Evolutionary conservation across 2,797 vertebrate species (phyloP).

Genomic region (Lithobates pipiens): DNA sequence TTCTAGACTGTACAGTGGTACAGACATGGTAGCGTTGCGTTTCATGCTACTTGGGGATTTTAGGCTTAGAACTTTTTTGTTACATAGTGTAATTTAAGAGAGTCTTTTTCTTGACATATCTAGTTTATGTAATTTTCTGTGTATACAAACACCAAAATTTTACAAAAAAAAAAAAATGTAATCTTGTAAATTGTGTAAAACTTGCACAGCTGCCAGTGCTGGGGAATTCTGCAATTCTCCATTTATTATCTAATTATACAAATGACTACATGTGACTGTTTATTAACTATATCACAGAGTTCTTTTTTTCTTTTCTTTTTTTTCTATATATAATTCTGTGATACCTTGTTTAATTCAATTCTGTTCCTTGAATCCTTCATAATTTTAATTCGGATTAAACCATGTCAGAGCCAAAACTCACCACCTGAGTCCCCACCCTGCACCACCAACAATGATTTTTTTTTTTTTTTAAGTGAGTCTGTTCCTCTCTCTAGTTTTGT

Average conservation of each 20-base stretch:
- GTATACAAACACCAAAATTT: slow-evolving; percentile 81
- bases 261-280: slow-evolving; percentile 81
- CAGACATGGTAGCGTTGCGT: slow-evolving; percentile 68
- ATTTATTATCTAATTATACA: slow-evolving; percentile 76
- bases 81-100: slow-evolving; percentile 81
- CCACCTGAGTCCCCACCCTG: slow-evolving; percentile 67
- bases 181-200: slow-evolving; percentile 85
- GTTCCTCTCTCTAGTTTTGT: slow-evolving; percentile 86
- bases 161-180: slow-evolving; percentile 64
- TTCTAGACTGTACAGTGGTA: slow-evolving; percentile 58
- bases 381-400: slow-evolving; percentile 77
- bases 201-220: slow-evolving; percentile 76
- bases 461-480: slow-evolving; percentile 76
- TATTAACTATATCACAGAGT: slow-evolving; percentile 78
- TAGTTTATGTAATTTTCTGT: slow-evolving; percentile 85
- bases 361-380: slow-evolving; percentile 71
- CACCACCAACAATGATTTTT: slow-evolving; percentile 62
- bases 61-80: slow-evolving; percentile 74
- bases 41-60: slow-evolving; percentile 52
- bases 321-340: slow-evolving; percentile 72
- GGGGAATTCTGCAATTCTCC: slow-evolving; percentile 68
- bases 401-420: slow-evolving; percentile 73
- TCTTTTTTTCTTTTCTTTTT: slow-evolving; percentile 63
- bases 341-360: slow-evolving; percentile 83
- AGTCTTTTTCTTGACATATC: slow-evolving; percentile 79